Evolutionary conservation across 64 coral and sea anemone species (phyloP), one percentile per base, ranked within the genome.

Genomic region (Pocillopora verrucosa): DNA sequence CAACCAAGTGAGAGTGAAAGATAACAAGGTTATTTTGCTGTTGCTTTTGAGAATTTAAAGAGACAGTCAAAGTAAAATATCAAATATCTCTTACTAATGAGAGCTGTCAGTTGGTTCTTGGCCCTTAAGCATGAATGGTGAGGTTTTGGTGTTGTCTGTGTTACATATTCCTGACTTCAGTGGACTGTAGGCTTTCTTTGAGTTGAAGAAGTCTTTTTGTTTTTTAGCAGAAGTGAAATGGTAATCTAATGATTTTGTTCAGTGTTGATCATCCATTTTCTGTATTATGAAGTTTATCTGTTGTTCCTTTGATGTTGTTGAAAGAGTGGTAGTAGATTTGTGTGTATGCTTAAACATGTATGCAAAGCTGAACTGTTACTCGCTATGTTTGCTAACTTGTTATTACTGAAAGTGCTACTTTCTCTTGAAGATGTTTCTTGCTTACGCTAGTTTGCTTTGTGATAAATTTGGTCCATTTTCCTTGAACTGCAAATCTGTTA

Each of bases 1-100:
- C 26, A 72, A 12, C 37, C 75, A 77, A 45, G 41, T 65, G 63
- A 79, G 19, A 70, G 20, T 7, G 22, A 72, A 56, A 85, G 64
- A 72, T 85, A 72, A 85, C 63, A 85, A 85, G 82, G 61, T 65
- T 72, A 85, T 85, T 85, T 85, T 57, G 72, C 82, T 58, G 20
- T 7, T 58, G 37, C 59, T 51, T 63, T 45, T 72, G 65, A 72
- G 34, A 70, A 85, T 85, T 72, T 85, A 72, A 85, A 72, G 69
- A 65, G 77, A 9, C 57, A 24, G 24, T 57, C 37, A 26, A 13
- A 72, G 19, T 16, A 56, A 72, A 65, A 36, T 84, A 65, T 83
- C 24, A 13, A 11, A 83, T 83, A 45, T 83, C 61, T 67, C 34
- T 3, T 36, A 60, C 61, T 67, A 65, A 45, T 22, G 35, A 83